Evolutionary conservation across 2,113 vertebrate genomes (phyloP).

Genomic region (Daboia siamensis): DNA sequence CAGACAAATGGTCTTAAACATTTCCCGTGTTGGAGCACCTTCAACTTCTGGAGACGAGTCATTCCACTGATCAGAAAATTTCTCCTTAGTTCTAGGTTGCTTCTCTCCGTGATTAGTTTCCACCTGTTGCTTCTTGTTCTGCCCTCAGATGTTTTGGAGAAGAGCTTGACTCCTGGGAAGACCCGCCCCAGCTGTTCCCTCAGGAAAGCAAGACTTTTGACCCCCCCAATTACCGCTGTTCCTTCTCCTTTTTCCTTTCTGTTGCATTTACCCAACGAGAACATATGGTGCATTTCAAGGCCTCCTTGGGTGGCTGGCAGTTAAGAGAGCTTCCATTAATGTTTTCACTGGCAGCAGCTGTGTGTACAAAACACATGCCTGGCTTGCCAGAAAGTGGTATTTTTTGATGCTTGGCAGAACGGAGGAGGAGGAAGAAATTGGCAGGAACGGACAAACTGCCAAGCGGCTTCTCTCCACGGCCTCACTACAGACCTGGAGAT

Average conservation of each 20-base stretch:
- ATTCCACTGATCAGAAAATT: no score
- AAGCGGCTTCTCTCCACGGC: background rate
- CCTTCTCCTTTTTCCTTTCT: background rate
- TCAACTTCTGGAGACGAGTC: no score
- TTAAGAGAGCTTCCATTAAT: constrained; percentile 34
- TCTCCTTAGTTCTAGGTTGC: no score
- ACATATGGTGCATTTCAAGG: constrained; percentile 44
- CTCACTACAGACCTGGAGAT: background rate
- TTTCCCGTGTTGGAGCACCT: no score
- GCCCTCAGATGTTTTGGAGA: no score
- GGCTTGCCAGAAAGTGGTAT: constrained; percentile 43
- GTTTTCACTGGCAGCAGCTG: constrained; percentile 52
- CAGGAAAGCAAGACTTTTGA: no score
- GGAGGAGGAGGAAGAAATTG: background rate
- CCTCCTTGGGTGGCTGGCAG: constrained; percentile 36
- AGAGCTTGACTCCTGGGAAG: no score
- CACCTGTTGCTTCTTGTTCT: no score
- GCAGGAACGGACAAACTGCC: constrained; percentile 8
- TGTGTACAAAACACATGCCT: constrained; percentile 51
- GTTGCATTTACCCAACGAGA: background rate
- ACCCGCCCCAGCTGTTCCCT: no score
- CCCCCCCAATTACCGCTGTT: background rate
- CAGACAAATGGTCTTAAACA: no score
- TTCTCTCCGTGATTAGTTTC: no score
- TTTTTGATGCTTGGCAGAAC: constrained; percentile 46